Conservation (phyloP, 2,888 invertebrate genomes). For the Pycnomerus fuliginosus region DNA sequence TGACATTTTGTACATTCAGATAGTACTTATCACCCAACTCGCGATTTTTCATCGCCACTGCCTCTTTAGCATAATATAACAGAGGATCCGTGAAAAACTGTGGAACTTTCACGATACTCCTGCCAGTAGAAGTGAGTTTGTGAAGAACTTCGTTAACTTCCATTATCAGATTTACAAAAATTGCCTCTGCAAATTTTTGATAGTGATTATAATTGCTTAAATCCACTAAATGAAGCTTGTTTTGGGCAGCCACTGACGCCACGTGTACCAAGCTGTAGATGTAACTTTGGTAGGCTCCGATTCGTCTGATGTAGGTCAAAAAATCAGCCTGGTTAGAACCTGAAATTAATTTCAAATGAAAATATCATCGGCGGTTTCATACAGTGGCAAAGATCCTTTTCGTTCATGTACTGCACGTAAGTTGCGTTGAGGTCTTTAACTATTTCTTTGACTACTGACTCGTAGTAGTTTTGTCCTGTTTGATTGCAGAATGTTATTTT, state of each 20-base stretch:
- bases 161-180: constrained; percentile 41
- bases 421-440: constrained; percentile 41
- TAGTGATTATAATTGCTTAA: constrained; percentile 25
- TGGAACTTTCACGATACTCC: constrained; percentile 20
- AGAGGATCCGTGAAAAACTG: constrained; percentile 20
- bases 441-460: constrained; percentile 39
- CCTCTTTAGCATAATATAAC: constrained; percentile 46
- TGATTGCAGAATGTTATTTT: constrained; percentile 37
- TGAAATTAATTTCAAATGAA: constrained; percentile 3
- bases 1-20: constrained; percentile 35
- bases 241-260: constrained; percentile 33
- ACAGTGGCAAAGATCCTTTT: constrained; percentile 30
- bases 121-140: constrained; percentile 29
- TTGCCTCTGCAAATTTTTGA: constrained; percentile 39
- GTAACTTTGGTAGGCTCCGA: constrained; percentile 40
- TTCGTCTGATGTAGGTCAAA: constrained; percentile 31
- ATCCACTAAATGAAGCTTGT: constrained; percentile 30
- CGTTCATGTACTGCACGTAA: constrained; percentile 35
- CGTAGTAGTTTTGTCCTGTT: constrained; percentile 40
- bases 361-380: constrained; percentile 5
- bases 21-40: constrained; percentile 44
- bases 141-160: constrained; percentile 43
- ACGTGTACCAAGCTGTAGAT: constrained; percentile 39
- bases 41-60: constrained; percentile 40
- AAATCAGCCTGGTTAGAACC: constrained; percentile 29